phyloP scores from a whole-genome alignment of 2,888 invertebrate genomes.

The Panopea generosa region DNA sequence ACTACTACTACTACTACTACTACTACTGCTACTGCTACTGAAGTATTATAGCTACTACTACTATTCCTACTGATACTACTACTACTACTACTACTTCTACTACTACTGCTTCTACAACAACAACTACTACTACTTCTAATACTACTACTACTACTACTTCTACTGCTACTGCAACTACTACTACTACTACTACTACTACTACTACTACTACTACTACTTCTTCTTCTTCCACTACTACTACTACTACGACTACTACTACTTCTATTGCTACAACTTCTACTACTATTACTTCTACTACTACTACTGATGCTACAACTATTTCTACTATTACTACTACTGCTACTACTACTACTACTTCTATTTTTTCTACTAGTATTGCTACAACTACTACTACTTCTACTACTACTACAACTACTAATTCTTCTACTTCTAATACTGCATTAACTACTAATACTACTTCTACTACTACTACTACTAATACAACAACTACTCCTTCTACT shows the following conservation, averaged over 20 bases:
- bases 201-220: background rate
- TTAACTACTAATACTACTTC: conserved; percentile 19
- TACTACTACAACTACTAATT: conserved; percentile 8
- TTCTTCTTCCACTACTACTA: background rate
- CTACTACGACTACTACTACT: background rate
- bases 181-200: conserved; percentile 2
- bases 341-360: conserved; percentile 3
- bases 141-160: conserved; percentile 5
- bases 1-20: background rate
- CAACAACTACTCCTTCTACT: conserved; percentile 37
- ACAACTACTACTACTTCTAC: conserved; percentile 1
- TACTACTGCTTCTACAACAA: background rate
- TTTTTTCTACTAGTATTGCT: background rate
- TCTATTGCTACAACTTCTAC: background rate
- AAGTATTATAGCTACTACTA: background rate
- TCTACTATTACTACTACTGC: background rate
- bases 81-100: background rate
- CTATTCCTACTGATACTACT: background rate
- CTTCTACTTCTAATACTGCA: conserved; percentile 5
- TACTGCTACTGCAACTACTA: conserved; percentile 1
- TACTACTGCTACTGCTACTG: background rate
- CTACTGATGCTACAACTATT: background rate
- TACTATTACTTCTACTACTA: background rate
- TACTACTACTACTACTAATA: conserved; percentile 42
- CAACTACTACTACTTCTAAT: background rate